Percentiles rank a stretch among this genome's conserved stretches.
Evolutionary conservation across 1,140 invertebrate genomes (phyloP).

Genomic region (Calephelis nemesis): DNA sequence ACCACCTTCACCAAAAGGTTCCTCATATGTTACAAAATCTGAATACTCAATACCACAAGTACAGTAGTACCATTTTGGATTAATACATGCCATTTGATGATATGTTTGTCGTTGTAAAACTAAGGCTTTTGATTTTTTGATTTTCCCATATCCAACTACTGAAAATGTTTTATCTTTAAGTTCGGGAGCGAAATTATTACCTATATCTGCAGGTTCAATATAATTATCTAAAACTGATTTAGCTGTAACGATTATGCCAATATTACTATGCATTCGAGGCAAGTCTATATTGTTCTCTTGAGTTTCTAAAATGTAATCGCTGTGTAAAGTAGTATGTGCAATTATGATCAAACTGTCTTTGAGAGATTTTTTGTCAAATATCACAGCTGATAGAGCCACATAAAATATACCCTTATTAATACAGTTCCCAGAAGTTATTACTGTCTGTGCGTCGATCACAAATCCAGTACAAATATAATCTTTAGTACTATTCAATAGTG

Average conservation of each 20-base stretch:
- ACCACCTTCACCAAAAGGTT: constrained; percentile 50
- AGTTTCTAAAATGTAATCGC: constrained; percentile 43
- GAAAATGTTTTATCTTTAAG: constrained; percentile 41
- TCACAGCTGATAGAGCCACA: constrained; percentile 40
- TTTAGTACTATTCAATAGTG: constrained; percentile 39
- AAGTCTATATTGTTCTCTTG: constrained; percentile 32
- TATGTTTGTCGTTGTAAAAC: constrained; percentile 48
- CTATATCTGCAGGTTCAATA: constrained; percentile 35
- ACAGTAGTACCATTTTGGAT: constrained; percentile 61
- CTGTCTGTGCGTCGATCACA: constrained; percentile 41
- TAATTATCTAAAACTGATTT: constrained; percentile 38
- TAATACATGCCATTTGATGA: constrained; percentile 45
- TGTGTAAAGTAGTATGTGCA: constrained; percentile 37
- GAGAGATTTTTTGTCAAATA: constrained; percentile 32
- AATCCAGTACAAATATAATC: constrained; percentile 50
- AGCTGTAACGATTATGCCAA: constrained; percentile 46
- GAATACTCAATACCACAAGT: constrained; percentile 53
- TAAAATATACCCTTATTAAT: constrained; percentile 33
- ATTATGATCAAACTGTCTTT: constrained; percentile 41
- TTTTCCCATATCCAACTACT: constrained; percentile 45
- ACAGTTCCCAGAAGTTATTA: constrained; percentile 53
- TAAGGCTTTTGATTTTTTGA: constrained; percentile 28
- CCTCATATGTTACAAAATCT: constrained; percentile 30
- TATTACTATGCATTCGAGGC: constrained; percentile 48
- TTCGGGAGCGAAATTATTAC: constrained; percentile 44